These are phyloP conservation scores for Silurus aristotelis DNA, from an alignment of 2,797 vertebrate genomes.

Conservation along the genomic window DNA sequence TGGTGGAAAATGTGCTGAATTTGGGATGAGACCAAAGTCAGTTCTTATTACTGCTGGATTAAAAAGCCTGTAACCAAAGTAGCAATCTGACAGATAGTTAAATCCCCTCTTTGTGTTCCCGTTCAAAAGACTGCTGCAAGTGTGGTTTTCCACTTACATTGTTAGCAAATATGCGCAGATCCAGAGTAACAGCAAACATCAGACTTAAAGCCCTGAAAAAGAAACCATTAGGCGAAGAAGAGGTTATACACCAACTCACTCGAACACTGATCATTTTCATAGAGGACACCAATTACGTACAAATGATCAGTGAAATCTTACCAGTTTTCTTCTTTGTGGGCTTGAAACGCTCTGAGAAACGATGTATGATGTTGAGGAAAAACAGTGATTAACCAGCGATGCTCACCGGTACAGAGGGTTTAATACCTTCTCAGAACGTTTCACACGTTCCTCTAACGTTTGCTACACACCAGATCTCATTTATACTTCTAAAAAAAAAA, in stretches of 20 bases:
- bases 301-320: conserved; percentile 66
- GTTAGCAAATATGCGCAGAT: conserved; percentile 94
- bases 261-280: background rate
- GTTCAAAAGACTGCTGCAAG: background rate
- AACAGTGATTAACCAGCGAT: background rate
- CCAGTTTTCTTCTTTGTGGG: conserved; percentile 98
- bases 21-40: background rate
- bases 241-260: background rate
- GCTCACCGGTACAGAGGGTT: background rate
- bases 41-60: background rate
- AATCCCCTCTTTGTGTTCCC: background rate
- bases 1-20: background rate
- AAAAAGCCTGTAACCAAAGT: background rate
- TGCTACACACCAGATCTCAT: background rate
- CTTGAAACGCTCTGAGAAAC: conserved; percentile 91
- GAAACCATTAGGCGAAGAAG: background rate
- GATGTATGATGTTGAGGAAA: conserved; percentile 82
- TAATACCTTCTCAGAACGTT: background rate
- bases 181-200: conserved; percentile 92
- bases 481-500: conserved; percentile 18
- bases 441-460: background rate
- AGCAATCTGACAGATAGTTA: background rate
- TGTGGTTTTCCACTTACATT: conserved; percentile 77
- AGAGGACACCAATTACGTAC: background rate
- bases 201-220: conserved; percentile 86